Conservation (phyloP, 2,113 vertebrate species). For the Rousettus leschenaultii region DNA sequence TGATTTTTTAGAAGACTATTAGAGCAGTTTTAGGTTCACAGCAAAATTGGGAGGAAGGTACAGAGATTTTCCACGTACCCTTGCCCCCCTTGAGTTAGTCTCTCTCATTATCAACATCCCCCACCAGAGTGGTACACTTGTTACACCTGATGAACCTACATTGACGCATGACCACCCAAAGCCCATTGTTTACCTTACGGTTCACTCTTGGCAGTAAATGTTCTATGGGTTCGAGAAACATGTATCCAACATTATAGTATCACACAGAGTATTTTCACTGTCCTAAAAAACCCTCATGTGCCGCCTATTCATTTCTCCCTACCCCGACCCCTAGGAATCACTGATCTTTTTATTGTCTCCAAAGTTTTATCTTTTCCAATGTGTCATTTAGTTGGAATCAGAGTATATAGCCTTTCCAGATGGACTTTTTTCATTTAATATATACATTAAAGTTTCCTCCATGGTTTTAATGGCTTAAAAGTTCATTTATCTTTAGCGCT, state of each 20-base stretch:
- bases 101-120: neutral
- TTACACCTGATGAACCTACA: neutral
- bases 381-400: neutral
- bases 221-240: neutral
- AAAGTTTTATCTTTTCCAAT: neutral
- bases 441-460: neutral
- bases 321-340: neutral
- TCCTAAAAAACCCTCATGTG: neutral
- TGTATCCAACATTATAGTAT: neutral
- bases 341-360: neutral
- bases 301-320: neutral
- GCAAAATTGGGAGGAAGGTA: neutral
- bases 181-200: neutral
- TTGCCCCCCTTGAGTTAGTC: too few species aligned
- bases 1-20: neutral
- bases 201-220: neutral
- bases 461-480: neutral
- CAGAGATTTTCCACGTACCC: neutral
- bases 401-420: neutral
- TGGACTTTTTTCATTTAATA: neutral
- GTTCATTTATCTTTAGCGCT: neutral
- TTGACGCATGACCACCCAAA: neutral
- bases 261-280: neutral
- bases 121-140: neutral
- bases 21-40: neutral